phyloP scores from a whole-genome alignment of 1,140 invertebrate species.

The Cyphomyrmex costatus region DNA sequence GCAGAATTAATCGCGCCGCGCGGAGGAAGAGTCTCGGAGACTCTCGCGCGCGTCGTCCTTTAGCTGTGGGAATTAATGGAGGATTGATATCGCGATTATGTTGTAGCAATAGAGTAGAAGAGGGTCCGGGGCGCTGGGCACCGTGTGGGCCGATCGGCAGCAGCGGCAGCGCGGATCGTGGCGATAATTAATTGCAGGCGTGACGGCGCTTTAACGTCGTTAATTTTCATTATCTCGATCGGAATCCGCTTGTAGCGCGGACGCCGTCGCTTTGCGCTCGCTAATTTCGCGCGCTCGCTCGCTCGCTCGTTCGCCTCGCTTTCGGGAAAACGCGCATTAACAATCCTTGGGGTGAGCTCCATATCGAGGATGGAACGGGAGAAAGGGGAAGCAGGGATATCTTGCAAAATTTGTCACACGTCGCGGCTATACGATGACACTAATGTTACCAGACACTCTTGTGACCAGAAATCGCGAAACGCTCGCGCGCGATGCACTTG shows the following conservation, averaged over 20 bases:
- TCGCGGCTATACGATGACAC: constrained; percentile 45
- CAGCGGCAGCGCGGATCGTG: constrained; percentile 53
- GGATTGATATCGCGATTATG: constrained; percentile 75
- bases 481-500: constrained; percentile 71
- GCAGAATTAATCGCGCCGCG: constrained; percentile 63
- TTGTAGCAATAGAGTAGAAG: constrained; percentile 44
- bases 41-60: constrained; percentile 52
- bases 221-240: constrained; percentile 78
- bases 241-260: constrained; percentile 70
- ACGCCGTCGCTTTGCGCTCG: constrained; percentile 61
- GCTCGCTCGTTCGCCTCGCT: constrained; percentile 39
- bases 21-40: constrained; percentile 48
- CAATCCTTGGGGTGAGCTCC: constrained; percentile 60
- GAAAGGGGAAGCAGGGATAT: not conserved
- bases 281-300: constrained; percentile 69
- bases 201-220: constrained; percentile 76
- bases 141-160: constrained; percentile 63
- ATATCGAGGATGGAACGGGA: not conserved
- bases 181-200: constrained; percentile 76
- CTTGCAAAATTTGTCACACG: constrained; percentile 74
- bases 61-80: constrained; percentile 69
- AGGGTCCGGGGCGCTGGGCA: constrained; percentile 41
- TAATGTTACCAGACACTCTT: constrained; percentile 54
- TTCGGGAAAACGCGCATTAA: constrained; percentile 70
- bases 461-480: constrained; percentile 7